Base-by-base conservation (phyloP, 2,888 invertebrate genomes). In the Nomada ferruginata region DNA sequence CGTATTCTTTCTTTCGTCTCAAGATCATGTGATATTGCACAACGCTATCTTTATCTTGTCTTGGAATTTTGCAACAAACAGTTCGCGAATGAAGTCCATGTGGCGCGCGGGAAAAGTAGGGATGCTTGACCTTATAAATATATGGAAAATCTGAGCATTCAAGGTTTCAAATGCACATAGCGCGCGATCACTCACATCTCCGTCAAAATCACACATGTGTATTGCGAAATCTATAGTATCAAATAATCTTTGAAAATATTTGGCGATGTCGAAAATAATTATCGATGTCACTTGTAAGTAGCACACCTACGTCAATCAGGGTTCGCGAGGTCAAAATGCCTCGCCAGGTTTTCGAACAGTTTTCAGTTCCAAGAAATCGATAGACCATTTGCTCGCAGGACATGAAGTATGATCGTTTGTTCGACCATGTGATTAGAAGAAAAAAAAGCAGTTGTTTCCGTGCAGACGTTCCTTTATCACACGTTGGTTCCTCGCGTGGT, bases 391-490 rank as follows among this genome's bases (percentile, higher is more conserved):
- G 0, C 15, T 47, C 15, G 47, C 9, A 44, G 9, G 1, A 10
- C 11, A 3, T 26, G 20, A 11, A 3, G 2, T 18, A 20, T 7
- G 13, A n/a, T 47, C n/a, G 11, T 18, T 13, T n/a, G 9, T 52
- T 59, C 10, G 59, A 18, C 36, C 50, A 1, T 57, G 47, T 5
- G 53, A 53, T 10, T 26, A 52, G n/a, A 10, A 50, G 36, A 4
- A 44, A 13, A 23, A 79, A 20, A 70, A 70, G 60, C 66, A 71
- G 50, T 42, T 79, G 77, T 71, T 50, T 36, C 18, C 42, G 42
- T n/a, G 60, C 42, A 61, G 18, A 69, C 13, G 42, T 64, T 44
- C 50, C 20, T 70, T 60, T 50, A 57, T 76, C 23, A 11, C 61
- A 23, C 63, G 57, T 55, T 53, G 20, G 20, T 29, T 81, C 72